Percentiles rank a stretch among this genome's conserved stretches.
phyloP scores from a whole-genome alignment of 64 coral and sea anemone species.

The Actinia tenebrosa region DNA sequence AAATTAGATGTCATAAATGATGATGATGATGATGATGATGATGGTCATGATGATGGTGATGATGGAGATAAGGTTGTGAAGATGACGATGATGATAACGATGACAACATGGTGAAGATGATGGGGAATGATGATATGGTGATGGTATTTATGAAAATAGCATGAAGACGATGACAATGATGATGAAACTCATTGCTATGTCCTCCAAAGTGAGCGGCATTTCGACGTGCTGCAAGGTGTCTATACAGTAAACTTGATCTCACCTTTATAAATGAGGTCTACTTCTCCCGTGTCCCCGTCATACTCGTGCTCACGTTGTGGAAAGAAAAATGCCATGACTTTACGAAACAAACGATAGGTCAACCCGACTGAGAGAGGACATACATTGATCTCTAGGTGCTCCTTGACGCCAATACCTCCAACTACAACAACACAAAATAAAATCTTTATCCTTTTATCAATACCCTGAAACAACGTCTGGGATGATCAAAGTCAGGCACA shows the following conservation, averaged over 20 bases:
- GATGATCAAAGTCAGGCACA: too few relatives aligned
- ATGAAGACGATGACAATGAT: too few relatives aligned
- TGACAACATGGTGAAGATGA: neutral
- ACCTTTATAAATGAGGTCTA: constrained; percentile 80
- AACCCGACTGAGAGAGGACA: constrained; percentile 89
- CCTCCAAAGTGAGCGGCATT: too few relatives aligned
- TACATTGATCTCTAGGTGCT: constrained; percentile 95
- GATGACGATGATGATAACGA: neutral
- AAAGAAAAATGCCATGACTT: constrained; percentile 96
- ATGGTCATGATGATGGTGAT: neutral
- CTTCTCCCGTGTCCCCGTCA: constrained; percentile 49
- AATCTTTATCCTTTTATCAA: too few relatives aligned
- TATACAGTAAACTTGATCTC: too few relatives aligned
- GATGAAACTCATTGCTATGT: too few relatives aligned
- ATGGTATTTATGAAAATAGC: neutral
- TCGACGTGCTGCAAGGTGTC: too few relatives aligned
- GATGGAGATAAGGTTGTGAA: neutral
- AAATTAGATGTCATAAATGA: neutral
- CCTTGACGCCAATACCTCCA: constrained; percentile 95
- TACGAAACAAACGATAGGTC: constrained; percentile 70
- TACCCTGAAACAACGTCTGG: too few relatives aligned
- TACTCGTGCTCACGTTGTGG: constrained; percentile 89
- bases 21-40: neutral
- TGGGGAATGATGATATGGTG: neutral
- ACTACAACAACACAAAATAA: constrained; percentile 45